A percentile compares a stretch with the other conserved stretches of the same genome.
phyloP scores from a whole-genome alignment of 92 coral and sea anemone species.

The Parazoanthus swiftii region DNA sequence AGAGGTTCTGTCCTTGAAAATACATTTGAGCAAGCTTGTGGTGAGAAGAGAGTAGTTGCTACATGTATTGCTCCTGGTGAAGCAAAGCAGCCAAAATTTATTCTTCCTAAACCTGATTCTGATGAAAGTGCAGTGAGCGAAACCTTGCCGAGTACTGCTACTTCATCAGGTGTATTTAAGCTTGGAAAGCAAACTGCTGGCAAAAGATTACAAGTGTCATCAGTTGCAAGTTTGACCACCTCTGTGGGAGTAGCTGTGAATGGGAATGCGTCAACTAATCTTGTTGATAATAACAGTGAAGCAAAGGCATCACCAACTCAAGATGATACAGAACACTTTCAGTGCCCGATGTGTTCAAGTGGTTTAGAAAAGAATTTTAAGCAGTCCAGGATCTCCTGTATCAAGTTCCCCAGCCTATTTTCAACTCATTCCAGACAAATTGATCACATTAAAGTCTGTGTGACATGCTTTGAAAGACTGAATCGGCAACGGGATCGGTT shows the following conservation, averaged over 20 bases:
- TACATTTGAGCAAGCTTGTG: neutral
- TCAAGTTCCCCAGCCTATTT: conserved; percentile 71
- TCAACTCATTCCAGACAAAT: conserved; percentile 54
- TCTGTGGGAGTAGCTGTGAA: neutral
- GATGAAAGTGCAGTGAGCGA: neutral
- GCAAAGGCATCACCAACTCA: neutral
- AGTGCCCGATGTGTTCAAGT: conserved; percentile 72
- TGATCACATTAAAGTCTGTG: conserved; percentile 70
- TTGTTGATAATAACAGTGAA: neutral
- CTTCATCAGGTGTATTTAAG: neutral
- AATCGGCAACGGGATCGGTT: conserved; percentile 74
- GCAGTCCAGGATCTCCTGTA: conserved; percentile 64
- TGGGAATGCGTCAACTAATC: neutral
- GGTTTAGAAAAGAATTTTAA: conserved; percentile 49
- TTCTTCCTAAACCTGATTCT: conserved; percentile 28
- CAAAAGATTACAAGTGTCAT: neutral
- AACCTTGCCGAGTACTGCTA: neutral
- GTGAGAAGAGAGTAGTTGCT: neutral
- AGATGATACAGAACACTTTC: neutral
- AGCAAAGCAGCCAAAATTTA: conserved; percentile 26
- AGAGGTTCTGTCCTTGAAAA: neutral
- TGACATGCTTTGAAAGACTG: conserved; percentile 66
- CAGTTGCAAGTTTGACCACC: conserved; percentile 1
- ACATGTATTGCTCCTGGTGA: neutral
- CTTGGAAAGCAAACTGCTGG: neutral